Base-by-base conservation (phyloP, 2,888 invertebrate species). In the Cyrtodaria siliqua region DNA sequence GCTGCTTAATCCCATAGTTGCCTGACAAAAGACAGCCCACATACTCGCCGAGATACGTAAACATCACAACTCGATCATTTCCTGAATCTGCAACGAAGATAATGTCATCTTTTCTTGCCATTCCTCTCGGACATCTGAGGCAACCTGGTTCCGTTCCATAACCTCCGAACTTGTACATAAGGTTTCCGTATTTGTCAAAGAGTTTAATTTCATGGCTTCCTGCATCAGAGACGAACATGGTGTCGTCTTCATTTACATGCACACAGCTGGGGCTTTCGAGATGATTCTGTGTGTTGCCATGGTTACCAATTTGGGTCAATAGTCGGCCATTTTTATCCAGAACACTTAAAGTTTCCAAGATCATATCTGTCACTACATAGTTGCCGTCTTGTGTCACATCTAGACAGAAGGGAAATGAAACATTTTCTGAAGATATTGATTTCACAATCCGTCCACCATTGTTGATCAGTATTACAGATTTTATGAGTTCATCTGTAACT, bases 31-130 rank as follows among this genome's bases (percentile, higher is more conserved):
- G 23, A 16, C 59, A 49, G 8, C 71, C 73, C n/a, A 69, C 52
- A 26, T 57, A 81, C n/a, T 61, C 42, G 9, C 85, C 85, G 9
- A 53, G 33, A 23, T 61, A 61, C n/a, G 81, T 64, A 59, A 74
- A 85, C 38, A 78, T 62, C 9, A 82, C 76, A 2, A 85, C 74
- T 52, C 83, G 53, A 56, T 83, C 73, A 55, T 83, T 85, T 12
- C 85, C 85, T 27, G 85, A 79, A 71, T 85, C 85, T 20, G 83
- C 81, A 2, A 85, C 82, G 57, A 79, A 78, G 2, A 85, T 55
- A 16, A 63, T 24, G 18, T 76, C 49, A 12, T 29, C 42, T 18
- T 77, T 75, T 20, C 73, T 44, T 24, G 72, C 68, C 2, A 83
- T 47, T 16, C 81, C 83, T 61, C 74, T 79, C 0, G 85, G 85